These are phyloP conservation scores for Lytechinus variegatus DNA, from an alignment of 35 echinoderm and acorn worm genomes.

Conservation along the genomic window DNA sequence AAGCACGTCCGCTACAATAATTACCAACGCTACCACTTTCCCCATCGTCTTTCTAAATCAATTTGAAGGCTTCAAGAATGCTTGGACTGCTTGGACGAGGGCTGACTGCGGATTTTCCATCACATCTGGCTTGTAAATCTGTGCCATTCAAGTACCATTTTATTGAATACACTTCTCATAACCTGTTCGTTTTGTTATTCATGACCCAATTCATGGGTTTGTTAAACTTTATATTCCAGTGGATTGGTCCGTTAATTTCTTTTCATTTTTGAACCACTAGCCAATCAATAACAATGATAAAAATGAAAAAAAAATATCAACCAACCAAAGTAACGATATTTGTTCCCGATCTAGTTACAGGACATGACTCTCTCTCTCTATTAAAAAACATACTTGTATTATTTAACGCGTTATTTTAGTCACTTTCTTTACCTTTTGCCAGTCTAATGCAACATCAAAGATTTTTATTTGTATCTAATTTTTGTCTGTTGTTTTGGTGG, in stretches of 20 bases:
- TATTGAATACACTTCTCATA: neutral
- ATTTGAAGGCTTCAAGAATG: neutral
- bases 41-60: neutral
- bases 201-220: neutral
- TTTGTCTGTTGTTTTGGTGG: too few relatives aligned
- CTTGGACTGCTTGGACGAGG: neutral
- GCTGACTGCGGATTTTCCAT: neutral
- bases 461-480: too few relatives aligned
- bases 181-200: neutral
- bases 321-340: too few relatives aligned
- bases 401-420: too few relatives aligned
- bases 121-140: neutral
- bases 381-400: too few relatives aligned
- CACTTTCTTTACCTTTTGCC: too few relatives aligned
- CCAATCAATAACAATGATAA: neutral
- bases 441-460: too few relatives aligned
- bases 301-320: too few relatives aligned
- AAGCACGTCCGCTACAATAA: slow-evolving; percentile 27
- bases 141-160: neutral
- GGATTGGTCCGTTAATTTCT: neutral
- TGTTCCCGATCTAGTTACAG: too few relatives aligned
- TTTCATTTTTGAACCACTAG: neutral
- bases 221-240: neutral
- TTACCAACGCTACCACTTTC: slow-evolving; percentile 28
- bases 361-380: too few relatives aligned